phyloP scores from a whole-genome alignment of 2,113 vertebrate genomes.

The Sarotherodon lohbergeri region DNA sequence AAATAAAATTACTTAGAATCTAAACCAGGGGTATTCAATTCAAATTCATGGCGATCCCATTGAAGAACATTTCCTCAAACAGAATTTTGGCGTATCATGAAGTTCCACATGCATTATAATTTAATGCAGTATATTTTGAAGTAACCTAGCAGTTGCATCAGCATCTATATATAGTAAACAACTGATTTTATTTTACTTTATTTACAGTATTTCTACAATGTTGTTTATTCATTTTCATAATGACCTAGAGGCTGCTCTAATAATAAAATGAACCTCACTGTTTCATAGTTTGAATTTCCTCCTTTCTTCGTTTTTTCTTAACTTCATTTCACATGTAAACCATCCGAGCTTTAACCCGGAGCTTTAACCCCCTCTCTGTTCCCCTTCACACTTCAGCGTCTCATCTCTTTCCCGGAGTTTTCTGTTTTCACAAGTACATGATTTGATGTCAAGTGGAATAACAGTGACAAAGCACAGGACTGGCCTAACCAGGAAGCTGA shows the following conservation, averaged over 20 bases:
- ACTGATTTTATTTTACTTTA: not conserved
- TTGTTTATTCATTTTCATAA: not conserved
- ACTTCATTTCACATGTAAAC: not conserved
- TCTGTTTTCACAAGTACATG: not conserved
- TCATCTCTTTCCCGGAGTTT: not conserved
- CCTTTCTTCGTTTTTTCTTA: not conserved
- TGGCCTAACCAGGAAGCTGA: not conserved
- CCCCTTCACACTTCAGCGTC: not conserved
- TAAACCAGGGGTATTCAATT: not conserved
- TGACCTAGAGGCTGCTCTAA: not conserved
- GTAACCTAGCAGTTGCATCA: not conserved
- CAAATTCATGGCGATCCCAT: rapidly evolving
- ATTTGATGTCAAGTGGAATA: not conserved
- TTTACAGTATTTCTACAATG: not conserved
- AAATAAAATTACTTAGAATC: not conserved
- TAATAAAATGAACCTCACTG: not conserved
- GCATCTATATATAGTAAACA: not conserved
- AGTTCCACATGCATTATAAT: rapidly evolving
- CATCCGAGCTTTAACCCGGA: rapidly evolving
- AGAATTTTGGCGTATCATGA: rapidly evolving
- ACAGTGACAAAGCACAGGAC: not conserved
- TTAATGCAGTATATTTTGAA: not conserved
- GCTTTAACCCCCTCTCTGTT: not conserved
- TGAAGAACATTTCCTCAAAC: not conserved
- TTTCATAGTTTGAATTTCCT: not conserved